Percentiles rank a stretch among this genome's conserved stretches.
These are phyloP conservation scores for Octomys mimax DNA, from an alignment of 2,797 vertebrate species.

Conservation along the genomic window DNA sequence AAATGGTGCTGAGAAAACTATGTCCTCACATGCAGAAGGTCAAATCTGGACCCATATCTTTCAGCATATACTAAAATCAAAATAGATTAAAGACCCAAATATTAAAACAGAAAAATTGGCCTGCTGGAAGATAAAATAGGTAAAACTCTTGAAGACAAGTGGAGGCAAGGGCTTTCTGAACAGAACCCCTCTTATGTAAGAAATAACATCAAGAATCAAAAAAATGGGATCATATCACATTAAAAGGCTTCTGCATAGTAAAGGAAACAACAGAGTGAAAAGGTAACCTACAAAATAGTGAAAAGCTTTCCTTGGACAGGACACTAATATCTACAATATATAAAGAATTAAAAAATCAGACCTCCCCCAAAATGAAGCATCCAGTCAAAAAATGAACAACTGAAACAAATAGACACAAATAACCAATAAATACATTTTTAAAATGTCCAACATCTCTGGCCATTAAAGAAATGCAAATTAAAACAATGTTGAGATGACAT, in stretches of 20 bases:
- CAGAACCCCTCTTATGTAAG: not conserved
- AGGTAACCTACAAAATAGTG: not conserved
- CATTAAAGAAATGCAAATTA: not conserved
- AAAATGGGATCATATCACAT: not conserved
- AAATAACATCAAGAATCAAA: not conserved
- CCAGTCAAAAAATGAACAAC: not conserved
- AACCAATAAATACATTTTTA: not conserved
- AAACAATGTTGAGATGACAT: not conserved
- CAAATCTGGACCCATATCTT: not conserved
- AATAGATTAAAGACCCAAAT: not conserved
- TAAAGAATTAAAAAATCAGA: not conserved
- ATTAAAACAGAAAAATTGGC: not conserved
- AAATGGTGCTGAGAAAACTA: not conserved
- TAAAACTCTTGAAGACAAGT: not conserved
- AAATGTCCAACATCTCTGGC: not conserved
- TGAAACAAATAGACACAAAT: not conserved
- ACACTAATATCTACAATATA: not conserved
- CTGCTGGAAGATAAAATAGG: not conserved
- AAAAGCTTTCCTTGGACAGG: not conserved
- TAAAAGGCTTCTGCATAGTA: not conserved
- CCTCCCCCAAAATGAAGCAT: not conserved
- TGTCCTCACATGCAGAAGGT: not conserved
- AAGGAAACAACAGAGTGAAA: not conserved
- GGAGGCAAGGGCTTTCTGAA: not conserved
- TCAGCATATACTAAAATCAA: not conserved